phyloP scores from a whole-genome alignment of 1,140 invertebrate species.

The Cepaea nemoralis region DNA sequence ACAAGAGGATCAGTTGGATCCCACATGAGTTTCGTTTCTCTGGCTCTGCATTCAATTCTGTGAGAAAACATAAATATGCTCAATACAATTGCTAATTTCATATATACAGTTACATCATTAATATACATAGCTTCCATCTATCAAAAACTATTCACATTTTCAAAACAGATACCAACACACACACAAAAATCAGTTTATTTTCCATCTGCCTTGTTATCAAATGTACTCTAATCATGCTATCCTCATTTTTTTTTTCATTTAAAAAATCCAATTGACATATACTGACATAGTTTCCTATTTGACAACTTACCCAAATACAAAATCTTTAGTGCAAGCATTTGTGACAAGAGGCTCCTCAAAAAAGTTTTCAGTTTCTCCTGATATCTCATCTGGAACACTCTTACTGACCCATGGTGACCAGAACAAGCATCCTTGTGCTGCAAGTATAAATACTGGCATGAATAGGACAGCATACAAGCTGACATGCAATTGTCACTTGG shows the following conservation, averaged over 20 bases:
- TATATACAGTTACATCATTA: neutral
- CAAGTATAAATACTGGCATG: constrained; percentile 2
- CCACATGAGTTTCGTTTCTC: constrained; percentile 3
- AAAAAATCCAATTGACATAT: neutral
- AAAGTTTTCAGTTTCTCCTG: constrained; percentile 32
- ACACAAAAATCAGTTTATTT: neutral
- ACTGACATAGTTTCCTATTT: neutral
- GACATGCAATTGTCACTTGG: constrained; percentile 21
- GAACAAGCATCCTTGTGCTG: constrained; percentile 53
- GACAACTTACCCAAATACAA: constrained; percentile 51
- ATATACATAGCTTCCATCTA: neutral
- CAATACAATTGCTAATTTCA: neutral
- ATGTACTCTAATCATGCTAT: neutral
- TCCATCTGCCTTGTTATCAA: neutral
- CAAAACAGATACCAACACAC: neutral
- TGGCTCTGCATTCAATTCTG: constrained; percentile 30
- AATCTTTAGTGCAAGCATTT: constrained; percentile 63
- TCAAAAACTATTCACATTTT: neutral
- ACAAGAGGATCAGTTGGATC: constrained; percentile 73
- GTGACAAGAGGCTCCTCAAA: constrained; percentile 59
- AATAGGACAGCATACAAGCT: neutral
- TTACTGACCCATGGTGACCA: constrained; percentile 72
- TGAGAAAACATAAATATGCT: too few relatives aligned
- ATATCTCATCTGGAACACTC: constrained; percentile 55
- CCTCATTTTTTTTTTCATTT: neutral